Conservation (phyloP, 1,140 invertebrate genomes). For the Nymphalis io region DNA sequence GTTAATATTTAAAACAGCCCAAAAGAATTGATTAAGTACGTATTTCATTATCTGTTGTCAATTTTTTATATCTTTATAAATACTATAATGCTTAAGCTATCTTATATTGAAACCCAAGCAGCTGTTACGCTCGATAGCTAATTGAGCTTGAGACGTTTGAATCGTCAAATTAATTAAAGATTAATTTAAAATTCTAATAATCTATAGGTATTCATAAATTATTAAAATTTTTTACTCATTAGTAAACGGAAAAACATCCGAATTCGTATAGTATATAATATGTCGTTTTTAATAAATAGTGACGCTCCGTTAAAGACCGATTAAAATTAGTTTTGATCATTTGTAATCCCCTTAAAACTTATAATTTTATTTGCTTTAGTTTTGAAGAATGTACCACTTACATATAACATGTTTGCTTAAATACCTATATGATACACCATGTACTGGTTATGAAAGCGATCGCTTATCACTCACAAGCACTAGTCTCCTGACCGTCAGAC, state of each 20-base stretch:
- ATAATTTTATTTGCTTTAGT: too few species aligned
- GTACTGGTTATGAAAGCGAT: constrained; percentile 44
- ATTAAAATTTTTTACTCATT: neutral
- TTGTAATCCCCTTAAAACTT: too few species aligned
- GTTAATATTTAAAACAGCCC: neutral
- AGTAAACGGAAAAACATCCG: neutral
- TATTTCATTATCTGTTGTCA: too few species aligned
- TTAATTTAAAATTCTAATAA: neutral
- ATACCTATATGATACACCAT: constrained; percentile 16
- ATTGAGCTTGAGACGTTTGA: neutral
- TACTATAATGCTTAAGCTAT: too few species aligned
- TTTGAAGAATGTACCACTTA: neutral
- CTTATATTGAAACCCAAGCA: too few species aligned
- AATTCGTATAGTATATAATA: too few species aligned
- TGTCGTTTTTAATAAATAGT: too few species aligned
- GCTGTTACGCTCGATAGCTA: too few species aligned
- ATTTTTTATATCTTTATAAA: too few species aligned
- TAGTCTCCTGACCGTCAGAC: constrained; percentile 55
- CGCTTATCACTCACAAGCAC: constrained; percentile 54
- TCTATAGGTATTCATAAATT: neutral
- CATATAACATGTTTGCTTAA: neutral
- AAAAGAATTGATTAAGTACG: neutral
- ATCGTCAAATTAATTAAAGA: too few species aligned
- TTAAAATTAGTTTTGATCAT: too few species aligned
- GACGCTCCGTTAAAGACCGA: too few species aligned